A percentile compares a stretch with the other conserved stretches of the same genome.
Conservation (phyloP, 1,140 invertebrate genomes). For the Pectinophora gossypiella region DNA sequence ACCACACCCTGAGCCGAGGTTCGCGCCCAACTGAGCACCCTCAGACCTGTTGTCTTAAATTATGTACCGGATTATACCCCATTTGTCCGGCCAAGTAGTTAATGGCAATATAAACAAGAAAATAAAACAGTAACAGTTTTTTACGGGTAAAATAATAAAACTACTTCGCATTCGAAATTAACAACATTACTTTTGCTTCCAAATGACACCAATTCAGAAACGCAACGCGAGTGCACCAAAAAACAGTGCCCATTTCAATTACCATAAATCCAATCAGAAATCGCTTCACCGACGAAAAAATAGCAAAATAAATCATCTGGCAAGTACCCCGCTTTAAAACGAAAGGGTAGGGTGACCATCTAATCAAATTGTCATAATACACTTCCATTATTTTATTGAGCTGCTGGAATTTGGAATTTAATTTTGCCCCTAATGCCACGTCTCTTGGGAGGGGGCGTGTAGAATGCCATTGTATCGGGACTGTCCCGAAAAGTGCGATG, state of each 20-base stretch:
- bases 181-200: too few relatives aligned
- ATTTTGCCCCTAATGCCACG: conserved; percentile 41
- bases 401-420: conserved; percentile 42
- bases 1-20: too few relatives aligned
- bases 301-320: background rate
- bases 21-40: too few relatives aligned
- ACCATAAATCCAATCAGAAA: conserved; percentile 2
- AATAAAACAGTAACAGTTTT: too few relatives aligned
- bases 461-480: conserved; percentile 7
- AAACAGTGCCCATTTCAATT: conserved; percentile 3
- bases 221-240: too few relatives aligned
- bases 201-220: too few relatives aligned
- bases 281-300: background rate
- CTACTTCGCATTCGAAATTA: too few relatives aligned
- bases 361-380: conserved; percentile 53
- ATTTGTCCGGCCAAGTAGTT: too few relatives aligned
- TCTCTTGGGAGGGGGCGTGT: conserved; percentile 34
- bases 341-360: conserved; percentile 27
- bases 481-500: conserved; percentile 4
- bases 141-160: too few relatives aligned
- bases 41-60: too few relatives aligned
- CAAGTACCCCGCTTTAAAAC: background rate
- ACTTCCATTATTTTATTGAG: conserved; percentile 51
- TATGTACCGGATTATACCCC: too few relatives aligned
- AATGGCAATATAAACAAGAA: too few relatives aligned